phyloP scores from a whole-genome alignment of 2,888 invertebrate genomes.

The Ariolimax columbianus region DNA sequence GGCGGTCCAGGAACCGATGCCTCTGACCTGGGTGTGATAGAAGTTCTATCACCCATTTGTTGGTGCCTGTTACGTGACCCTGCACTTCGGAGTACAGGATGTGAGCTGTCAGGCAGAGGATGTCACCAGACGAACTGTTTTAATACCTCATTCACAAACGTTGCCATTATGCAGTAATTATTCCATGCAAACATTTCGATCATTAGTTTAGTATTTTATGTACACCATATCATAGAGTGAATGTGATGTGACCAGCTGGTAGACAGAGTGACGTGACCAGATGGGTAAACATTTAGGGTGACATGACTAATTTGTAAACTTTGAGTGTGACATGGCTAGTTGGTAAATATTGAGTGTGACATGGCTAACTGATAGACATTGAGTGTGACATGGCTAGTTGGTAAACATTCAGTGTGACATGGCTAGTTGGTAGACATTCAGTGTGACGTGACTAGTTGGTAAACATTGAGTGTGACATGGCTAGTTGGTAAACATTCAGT shows the following conservation, averaged over 20 bases:
- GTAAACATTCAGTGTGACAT: too few relatives aligned
- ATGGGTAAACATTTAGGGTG: not conserved
- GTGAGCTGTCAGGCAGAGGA: not conserved
- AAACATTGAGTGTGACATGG: not conserved
- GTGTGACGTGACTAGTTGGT: too few relatives aligned
- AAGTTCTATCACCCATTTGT: not conserved
- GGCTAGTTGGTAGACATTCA: not conserved
- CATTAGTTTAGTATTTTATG: not conserved
- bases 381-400: not conserved
- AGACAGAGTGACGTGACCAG: not conserved
- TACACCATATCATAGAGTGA: not conserved
- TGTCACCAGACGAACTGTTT: too few relatives aligned
- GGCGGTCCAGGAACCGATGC: not conserved
- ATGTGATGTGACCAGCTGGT: not conserved
- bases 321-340: not conserved
- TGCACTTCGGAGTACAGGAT: not conserved
- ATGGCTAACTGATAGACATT: not conserved
- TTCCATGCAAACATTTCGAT: conserved; percentile 5
- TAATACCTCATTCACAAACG: not conserved
- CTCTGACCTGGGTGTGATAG: not conserved
- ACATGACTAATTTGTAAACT: not conserved
- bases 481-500: too few relatives aligned
- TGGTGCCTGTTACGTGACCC: not conserved
- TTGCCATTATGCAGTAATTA: conserved; percentile 19
- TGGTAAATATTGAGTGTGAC: not conserved